Evolutionary conservation across 2,888 invertebrate genomes (phyloP), one percentile per base, ranked within the genome.

Genomic region (Metallyticus violacea): DNA sequence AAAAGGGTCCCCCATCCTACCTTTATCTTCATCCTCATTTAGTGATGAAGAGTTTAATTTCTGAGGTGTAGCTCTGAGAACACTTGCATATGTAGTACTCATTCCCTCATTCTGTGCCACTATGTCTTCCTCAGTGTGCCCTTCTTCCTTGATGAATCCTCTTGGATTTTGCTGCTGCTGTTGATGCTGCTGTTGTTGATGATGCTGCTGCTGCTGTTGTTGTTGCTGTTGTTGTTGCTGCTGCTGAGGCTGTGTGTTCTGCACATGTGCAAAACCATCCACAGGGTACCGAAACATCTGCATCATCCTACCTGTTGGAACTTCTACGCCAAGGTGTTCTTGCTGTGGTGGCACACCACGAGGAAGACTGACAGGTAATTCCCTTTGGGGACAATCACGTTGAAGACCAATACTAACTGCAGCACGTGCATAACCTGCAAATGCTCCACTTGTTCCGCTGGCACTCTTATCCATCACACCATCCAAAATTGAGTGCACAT

Each of bases 1-100:
- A 90, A 93, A 93, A 25, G 92, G 93, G 90, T 92, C 93, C 89
- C 89, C 90, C 87, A 85, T 83, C 4, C 85, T 29, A 62, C 29
- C 62, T 40, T 82, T 82, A n/a, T 79, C 84, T 79, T 81, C 78
- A 25, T 78, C 77, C 25, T 30, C 85, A 62, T 40, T 84, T 76
- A 26, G 25, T 3, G 79, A 40, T 25, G 85, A 77, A 1, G 28
- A 29, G 83, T 79, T 79, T 6, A 40, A n/a, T 77, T 80, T 84
- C 90, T 87, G 88, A 89, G 89, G 88, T 88, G 89, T 88, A 29
- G 90, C 89, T 81, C 90, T 86, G 6, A 90, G 87, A 77, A 90
- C 90, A 89, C 90, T 91, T 7, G 91, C 91, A 88, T 92, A 91
- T 22, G 91, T 91, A 27, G 91, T 77, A 26, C 83, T 79, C 22